Conservation (phyloP, 2,113 vertebrate genomes). For the Hirundichthys speculiger region DNA sequence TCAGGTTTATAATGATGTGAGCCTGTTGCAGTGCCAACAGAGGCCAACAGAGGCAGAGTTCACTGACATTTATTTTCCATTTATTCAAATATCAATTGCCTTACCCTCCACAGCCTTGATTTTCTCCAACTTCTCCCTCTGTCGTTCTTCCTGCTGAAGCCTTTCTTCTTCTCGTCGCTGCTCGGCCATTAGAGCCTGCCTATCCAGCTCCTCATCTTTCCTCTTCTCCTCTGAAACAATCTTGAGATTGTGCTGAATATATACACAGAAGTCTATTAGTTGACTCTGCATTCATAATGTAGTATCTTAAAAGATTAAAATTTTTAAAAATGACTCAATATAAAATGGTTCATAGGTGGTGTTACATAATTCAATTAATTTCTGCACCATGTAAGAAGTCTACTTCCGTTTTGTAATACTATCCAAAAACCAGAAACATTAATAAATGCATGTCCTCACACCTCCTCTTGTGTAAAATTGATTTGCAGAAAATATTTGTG, state of each 20-base stretch:
- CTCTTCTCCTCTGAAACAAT: slow-evolving; percentile 80
- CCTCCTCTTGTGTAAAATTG: slow-evolving; percentile 79
- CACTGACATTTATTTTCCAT: too few species aligned
- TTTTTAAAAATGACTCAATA: background rate
- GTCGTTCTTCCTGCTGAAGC: slow-evolving; percentile 89
- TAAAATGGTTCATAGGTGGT: too few species aligned
- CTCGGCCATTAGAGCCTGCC: slow-evolving; percentile 89
- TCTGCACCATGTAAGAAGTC: too few species aligned
- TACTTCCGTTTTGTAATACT: too few species aligned
- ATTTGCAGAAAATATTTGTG: slow-evolving; percentile 82
- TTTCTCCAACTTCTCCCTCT: slow-evolving; percentile 90
- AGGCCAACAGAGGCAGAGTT: too few species aligned
- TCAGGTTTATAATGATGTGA: background rate
- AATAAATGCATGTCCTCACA: slow-evolving; percentile 39
- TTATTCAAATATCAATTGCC: slow-evolving; percentile 69
- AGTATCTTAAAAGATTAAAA: background rate
- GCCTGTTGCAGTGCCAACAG: background rate
- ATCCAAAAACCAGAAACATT: background rate
- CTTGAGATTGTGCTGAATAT: slow-evolving; percentile 78
- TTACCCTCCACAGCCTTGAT: slow-evolving; percentile 95
- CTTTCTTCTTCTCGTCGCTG: slow-evolving; percentile 93
- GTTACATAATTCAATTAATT: background rate
- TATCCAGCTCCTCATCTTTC: slow-evolving; percentile 91
- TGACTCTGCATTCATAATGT: background rate
- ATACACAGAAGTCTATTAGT: slow-evolving; percentile 17